These are phyloP conservation scores for Oconnorella tubifera DNA, from an alignment of 2,888 invertebrate species.

Conservation along the genomic window DNA sequence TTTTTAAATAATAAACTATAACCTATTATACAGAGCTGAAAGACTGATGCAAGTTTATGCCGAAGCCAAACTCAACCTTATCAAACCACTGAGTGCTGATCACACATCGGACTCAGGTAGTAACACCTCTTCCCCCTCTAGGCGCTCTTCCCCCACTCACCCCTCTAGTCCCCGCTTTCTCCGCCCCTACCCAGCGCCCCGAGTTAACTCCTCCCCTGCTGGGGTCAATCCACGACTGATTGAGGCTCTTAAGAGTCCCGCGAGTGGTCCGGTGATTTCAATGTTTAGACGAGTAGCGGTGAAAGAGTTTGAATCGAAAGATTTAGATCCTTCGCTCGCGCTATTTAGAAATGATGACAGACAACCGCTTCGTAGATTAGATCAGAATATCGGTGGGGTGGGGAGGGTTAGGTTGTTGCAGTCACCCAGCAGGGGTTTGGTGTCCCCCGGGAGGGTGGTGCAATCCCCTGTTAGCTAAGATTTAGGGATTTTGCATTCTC, in stretches of 20 bases:
- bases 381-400: not conserved
- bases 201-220: not conserved
- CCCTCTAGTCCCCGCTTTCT: not conserved
- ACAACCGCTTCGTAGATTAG: not conserved
- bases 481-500: no score
- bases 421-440: no score
- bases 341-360: not conserved
- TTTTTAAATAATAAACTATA: no score
- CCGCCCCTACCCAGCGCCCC: not conserved
- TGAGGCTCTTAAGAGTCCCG: not conserved
- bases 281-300: not conserved
- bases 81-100: no score
- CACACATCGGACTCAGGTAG: not conserved
- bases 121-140: not conserved
- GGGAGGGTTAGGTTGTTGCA: no score
- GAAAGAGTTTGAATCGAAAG: no score
- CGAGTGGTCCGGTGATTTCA: not conserved
- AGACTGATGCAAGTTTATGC: not conserved
- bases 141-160: not conserved
- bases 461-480: no score
- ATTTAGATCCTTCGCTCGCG: not conserved
- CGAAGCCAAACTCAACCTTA: not conserved
- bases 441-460: no score
- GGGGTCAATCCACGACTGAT: not conserved
- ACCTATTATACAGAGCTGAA: not conserved